These are phyloP conservation scores for Sarcophaga variegata DNA, from an alignment of 2,888 invertebrate genomes.

Conservation along the genomic window DNA sequence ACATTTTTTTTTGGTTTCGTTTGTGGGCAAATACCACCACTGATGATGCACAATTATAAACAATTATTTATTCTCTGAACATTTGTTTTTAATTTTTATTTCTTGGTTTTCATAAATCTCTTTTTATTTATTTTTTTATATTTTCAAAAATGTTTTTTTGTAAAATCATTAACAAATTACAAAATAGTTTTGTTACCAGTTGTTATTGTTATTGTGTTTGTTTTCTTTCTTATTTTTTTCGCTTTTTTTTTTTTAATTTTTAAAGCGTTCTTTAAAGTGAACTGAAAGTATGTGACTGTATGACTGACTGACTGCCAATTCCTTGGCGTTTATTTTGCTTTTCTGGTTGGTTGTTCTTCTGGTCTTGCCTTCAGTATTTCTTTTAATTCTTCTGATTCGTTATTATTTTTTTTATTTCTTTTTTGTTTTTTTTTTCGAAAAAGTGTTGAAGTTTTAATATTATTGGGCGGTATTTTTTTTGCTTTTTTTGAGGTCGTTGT, in stretches of 20 bases:
- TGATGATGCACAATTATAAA: slow-evolving; percentile 63
- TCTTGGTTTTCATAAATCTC: background rate
- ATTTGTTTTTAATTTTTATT: too few relatives aligned
- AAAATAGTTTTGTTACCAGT: slow-evolving; percentile 42
- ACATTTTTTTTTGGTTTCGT: slow-evolving; percentile 31
- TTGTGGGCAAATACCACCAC: slow-evolving; percentile 15
- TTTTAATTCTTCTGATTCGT: slow-evolving; percentile 38
- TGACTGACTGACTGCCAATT: slow-evolving; percentile 24
- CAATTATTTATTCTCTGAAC: slow-evolving; percentile 51
- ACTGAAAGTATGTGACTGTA: slow-evolving; percentile 37
- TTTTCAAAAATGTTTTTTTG: slow-evolving; percentile 29
- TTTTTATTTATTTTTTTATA: slow-evolving; percentile 17
- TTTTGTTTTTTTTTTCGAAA: slow-evolving; percentile 17
- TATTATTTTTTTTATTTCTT: slow-evolving; percentile 18
- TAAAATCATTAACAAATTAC: slow-evolving; percentile 68
- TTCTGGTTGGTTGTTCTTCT: slow-evolving; percentile 57
- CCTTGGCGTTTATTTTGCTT: slow-evolving; percentile 42
- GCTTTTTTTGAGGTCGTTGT: slow-evolving; percentile 17
- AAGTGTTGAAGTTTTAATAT: slow-evolving; percentile 47
- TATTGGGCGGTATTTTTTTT: slow-evolving; percentile 66
- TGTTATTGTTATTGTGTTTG: slow-evolving; percentile 28
- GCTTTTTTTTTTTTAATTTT: slow-evolving; percentile 28
- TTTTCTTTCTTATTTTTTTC: slow-evolving; percentile 27
- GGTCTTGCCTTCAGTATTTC: slow-evolving; percentile 43
- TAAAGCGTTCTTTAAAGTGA: slow-evolving; percentile 26